Base-by-base conservation (phyloP, 2,888 invertebrate genomes). In the Polietes domitor region DNA sequence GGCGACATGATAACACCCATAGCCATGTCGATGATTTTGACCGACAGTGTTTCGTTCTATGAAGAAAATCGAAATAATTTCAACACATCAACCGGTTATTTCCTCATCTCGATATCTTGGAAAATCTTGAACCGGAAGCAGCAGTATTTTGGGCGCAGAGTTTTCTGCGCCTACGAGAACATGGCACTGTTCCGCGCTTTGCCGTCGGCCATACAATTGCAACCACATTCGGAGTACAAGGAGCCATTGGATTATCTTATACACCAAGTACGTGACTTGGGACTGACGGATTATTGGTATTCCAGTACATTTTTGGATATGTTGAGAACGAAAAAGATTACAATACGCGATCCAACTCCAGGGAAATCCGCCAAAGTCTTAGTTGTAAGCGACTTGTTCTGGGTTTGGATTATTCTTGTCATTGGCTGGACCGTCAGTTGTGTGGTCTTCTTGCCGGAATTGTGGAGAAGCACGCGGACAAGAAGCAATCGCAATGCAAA, bases 241-340 rank as follows among this genome's bases (percentile, higher is more conserved):
- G 71, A 63, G 71, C 21, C 72, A 4, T 26, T 81, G 43, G 63
- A 77, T 19, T 6, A 72, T 37, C 50, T 63, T 82, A 83, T 55
- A 28, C 83, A 26, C 68, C 73, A 1, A 77, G 85, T 37, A 9
- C 82, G 12, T 55, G 71, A 0, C 77, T 70, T 19, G 41, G 86
- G 86, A 9, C 65, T 86, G 0, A 28, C 85, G n/a, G 65, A 70
- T 10, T 26, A 80, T 15, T 86, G 86, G 86, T 10, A 73, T 12
- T 3, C 73, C 3, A 65, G 50, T 21, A 80, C 82, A n/a, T 86
- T 85, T 17, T n/a, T 76, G 17, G 74, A 58, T 21, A 82, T 85
- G 86, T 26, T 85, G 32, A 75, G 77, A 7, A 37, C 61, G 0
- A 82, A 83, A 10, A 53, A 65, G 6, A 70, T 79, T 3, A 80